phyloP scores from a whole-genome alignment of 2,888 invertebrate species.

The Callinectes sapidus region DNA sequence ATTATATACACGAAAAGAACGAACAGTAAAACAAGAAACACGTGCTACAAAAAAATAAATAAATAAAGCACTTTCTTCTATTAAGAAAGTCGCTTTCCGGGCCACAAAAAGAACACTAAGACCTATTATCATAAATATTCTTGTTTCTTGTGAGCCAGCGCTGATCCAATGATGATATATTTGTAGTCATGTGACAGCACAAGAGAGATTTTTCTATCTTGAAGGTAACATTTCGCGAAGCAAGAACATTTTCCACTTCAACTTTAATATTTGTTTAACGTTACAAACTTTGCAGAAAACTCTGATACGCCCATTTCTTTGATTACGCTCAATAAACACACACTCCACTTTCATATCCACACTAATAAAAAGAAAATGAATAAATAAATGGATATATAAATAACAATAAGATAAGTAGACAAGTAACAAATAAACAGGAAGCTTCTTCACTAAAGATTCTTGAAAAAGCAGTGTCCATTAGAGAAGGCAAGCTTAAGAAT shows the following conservation, averaged over 20 bases:
- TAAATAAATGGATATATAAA: neutral
- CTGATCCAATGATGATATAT: neutral
- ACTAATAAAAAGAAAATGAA: neutral
- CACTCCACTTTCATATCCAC: neutral
- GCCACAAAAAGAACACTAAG: neutral
- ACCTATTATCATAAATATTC: neutral
- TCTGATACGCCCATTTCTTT: neutral
- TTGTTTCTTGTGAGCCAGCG: neutral
- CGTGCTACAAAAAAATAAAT: neutral
- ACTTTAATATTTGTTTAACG: neutral
- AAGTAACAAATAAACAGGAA: neutral
- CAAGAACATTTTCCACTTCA: neutral
- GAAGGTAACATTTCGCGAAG: neutral
- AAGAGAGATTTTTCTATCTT: neutral
- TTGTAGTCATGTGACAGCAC: neutral
- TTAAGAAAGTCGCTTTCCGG: neutral
- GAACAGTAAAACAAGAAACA: neutral
- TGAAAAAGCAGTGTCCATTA: too few species aligned
- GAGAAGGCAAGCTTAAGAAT: neutral
- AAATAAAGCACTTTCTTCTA: too few species aligned
- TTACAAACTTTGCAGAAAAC: neutral
- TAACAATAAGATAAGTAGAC: too few species aligned
- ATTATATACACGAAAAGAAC: too few species aligned
- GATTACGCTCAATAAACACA: neutral
- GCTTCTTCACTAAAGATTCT: too few species aligned